These are phyloP conservation scores for Nixonia krombeini DNA, from an alignment of 1,140 invertebrate genomes.

Conservation along the genomic window DNA sequence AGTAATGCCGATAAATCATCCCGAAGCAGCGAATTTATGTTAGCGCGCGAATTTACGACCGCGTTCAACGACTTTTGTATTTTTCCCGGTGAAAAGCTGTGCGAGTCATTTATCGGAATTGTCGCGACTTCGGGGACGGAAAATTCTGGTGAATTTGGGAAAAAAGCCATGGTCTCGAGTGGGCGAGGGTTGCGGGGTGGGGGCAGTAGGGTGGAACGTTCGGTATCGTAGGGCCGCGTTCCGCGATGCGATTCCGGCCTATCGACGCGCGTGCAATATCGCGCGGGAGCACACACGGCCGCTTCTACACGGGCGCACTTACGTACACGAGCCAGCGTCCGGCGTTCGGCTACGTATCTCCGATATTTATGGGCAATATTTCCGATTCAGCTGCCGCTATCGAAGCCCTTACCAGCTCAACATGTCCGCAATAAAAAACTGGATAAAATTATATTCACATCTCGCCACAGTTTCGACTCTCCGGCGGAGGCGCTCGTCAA, in stretches of 20 bases:
- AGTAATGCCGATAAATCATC: constrained; percentile 14
- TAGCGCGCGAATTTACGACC: constrained; percentile 1
- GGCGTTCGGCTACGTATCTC: constrained; percentile 61
- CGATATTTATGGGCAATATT: constrained; percentile 72
- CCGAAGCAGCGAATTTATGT: constrained; percentile 20
- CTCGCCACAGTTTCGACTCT: no score
- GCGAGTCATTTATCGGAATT: constrained; percentile 15
- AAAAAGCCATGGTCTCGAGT: neutral
- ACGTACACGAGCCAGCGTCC: neutral
- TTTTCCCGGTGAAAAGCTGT: neutral
- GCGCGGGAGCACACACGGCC: no score
- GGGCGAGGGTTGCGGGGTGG: no score
- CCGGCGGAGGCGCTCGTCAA: constrained; percentile 57
- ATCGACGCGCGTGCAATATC: no score
- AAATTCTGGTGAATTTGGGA: neutral
- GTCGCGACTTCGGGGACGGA: constrained; percentile 3
- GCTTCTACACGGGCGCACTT: constrained; percentile 2
- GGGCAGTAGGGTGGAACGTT: no score
- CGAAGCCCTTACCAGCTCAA: constrained; percentile 70
- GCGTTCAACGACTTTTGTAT: neutral
- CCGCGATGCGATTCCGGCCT: no score
- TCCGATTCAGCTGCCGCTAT: constrained; percentile 70
- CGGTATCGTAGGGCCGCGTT: no score
- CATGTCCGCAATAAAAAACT: constrained; percentile 71
- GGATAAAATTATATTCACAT: constrained; percentile 71